Evolutionary conservation across 2,797 vertebrate species (phyloP).

Genomic region (Chloroceryle amazona): DNA sequence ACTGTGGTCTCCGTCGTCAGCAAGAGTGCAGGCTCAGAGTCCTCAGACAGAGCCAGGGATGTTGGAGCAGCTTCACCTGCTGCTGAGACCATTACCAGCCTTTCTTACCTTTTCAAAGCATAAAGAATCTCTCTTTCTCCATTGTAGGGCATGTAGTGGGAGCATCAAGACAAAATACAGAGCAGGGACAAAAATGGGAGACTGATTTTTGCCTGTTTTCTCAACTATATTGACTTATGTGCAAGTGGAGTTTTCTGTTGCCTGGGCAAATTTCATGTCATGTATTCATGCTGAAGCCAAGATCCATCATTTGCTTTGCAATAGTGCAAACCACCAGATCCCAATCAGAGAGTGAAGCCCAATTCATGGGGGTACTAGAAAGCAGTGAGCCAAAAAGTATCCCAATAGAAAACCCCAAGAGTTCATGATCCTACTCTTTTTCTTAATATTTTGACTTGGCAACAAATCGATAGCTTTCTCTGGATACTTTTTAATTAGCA

Average conservation of each 20-base stretch:
- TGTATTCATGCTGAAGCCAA: accelerated
- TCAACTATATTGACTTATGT: neutral
- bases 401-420: neutral
- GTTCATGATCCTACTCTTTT: neutral
- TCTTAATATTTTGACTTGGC: neutral
- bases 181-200: neutral
- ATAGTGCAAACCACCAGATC: neutral
- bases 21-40: neutral
- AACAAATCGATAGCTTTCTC: constrained; percentile 8
- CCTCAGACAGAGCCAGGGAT: neutral
- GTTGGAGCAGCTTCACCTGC: neutral
- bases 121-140: neutral
- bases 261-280: neutral
- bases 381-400: neutral
- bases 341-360: neutral
- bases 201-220: neutral
- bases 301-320: neutral
- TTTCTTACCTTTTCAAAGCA: neutral
- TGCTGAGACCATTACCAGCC: neutral
- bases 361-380: neutral
- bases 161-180: neutral
- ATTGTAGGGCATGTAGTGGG: accelerated
- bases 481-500: neutral
- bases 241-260: neutral
- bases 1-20: neutral